Base-by-base conservation (phyloP, 2,888 invertebrate genomes). In the Agriotes lineatus region DNA sequence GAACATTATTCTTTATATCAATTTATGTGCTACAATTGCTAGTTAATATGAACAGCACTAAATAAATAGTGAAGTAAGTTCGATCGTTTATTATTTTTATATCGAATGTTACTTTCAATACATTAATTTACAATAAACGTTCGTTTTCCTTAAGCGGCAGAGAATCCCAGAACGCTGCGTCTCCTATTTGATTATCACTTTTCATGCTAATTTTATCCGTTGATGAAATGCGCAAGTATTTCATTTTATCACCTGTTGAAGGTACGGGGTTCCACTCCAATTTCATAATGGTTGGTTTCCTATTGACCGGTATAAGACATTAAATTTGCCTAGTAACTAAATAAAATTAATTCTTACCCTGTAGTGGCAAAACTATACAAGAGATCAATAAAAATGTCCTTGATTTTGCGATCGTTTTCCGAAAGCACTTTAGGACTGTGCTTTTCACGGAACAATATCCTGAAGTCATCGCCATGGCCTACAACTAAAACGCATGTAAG, bases 71-170 rank as follows among this genome's bases (percentile, higher is more conserved):
- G n/a, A n/a, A n/a, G n/a, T n/a, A n/a, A n/a, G n/a, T n/a, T n/a
- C n/a, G n/a, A n/a, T n/a, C n/a, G n/a, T n/a, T n/a, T n/a, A n/a
- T n/a, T n/a, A n/a, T n/a, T n/a, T n/a, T n/a, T n/a, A n/a, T n/a
- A n/a, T n/a, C n/a, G n/a, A n/a, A n/a, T n/a, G n/a, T n/a, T n/a
- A n/a, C n/a, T n/a, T n/a, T n/a, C n/a, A n/a, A n/a, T n/a, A n/a
- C n/a, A n/a, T n/a, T n/a, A n/a, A n/a, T n/a, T n/a, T n/a, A n/a
- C n/a, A 33, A 19, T 20, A 67, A 44, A 22, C 9, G 20, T 73
- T 86, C 85, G 74, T 88, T 88, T 76, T 90, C 89, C 7, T 85
- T 77, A 42, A 90, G 86, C 0, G 86, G 84, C 0, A 89, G 83
- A 7, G 83, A 84, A 73, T 86, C 85, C 89, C 89, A 90, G 80